Percentiles rank a stretch among this genome's conserved stretches.
phyloP scores from a whole-genome alignment of 2,797 vertebrate genomes.

The Clangula hyemalis region DNA sequence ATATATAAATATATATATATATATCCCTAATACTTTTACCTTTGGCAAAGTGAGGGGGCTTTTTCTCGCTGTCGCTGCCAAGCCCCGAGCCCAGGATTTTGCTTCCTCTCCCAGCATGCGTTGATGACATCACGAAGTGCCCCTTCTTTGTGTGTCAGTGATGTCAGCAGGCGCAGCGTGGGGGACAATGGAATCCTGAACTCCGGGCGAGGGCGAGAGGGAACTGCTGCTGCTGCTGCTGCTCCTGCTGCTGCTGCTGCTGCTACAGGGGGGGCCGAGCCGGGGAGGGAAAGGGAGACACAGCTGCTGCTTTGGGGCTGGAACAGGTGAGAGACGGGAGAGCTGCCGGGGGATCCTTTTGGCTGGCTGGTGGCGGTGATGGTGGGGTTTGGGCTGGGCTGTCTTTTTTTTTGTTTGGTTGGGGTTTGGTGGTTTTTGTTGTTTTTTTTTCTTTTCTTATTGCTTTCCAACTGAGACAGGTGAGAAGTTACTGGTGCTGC shows the following conservation, averaged over 20 bases:
- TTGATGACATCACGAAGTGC: constrained; percentile 67
- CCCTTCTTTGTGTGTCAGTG: constrained; percentile 68
- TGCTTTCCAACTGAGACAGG: constrained; percentile 46
- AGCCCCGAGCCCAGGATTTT: constrained; percentile 24
- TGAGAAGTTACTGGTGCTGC: constrained; percentile 58
- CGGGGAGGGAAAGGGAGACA: constrained; percentile 17
- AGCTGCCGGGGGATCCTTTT: constrained; percentile 19
- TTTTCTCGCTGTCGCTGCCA: not conserved
- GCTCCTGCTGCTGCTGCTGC: no score
- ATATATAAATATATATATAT: no score
- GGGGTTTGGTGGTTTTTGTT: no score
- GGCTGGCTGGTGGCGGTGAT: not conserved
- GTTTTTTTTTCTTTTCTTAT: no score
- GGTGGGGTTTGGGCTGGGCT: not conserved
- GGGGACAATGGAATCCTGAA: constrained; percentile 71
- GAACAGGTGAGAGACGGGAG: constrained; percentile 62
- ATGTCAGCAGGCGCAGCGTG: constrained; percentile 65
- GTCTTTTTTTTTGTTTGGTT: not conserved
- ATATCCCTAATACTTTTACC: not conserved
- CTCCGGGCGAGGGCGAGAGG: constrained; percentile 46
- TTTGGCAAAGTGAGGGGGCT: not conserved
- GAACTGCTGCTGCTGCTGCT: constrained; percentile 11
- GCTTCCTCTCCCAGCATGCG: constrained; percentile 61
- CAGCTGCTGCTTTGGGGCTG: constrained; percentile 50
- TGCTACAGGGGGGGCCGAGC: not conserved